Base-by-base conservation (phyloP, 2,797 vertebrate species). In the Aphelocoma californica region DNA sequence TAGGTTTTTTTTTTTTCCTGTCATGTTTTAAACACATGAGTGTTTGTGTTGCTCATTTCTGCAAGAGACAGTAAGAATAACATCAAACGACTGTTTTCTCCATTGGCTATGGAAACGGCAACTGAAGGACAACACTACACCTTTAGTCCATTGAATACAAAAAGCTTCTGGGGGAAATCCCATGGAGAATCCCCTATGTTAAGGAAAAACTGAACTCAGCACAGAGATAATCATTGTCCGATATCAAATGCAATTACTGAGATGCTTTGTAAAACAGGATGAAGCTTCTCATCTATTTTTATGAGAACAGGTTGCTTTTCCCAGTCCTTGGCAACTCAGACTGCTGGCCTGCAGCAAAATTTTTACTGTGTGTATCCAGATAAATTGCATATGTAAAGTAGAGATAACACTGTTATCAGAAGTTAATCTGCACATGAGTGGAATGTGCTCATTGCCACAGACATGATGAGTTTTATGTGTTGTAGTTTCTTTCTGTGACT, bases 31-130 rank as follows among this genome's bases (percentile, higher is more conserved):
- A 81, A 48, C 9, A 40, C 19, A 12, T 38, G 42, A 53, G 36
- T 0, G 1, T 60, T 67, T 28, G 3, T 6, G 70, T 71, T 32
- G 4, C 3, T 2, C 19, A 24, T 78, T 77, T 89, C 26, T 47
- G 5, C 32, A 53, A 48, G 38, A 47, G 31, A 56, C 6, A 25
- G 13, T 42, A 74, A 56, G 6, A 10, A 14, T 36, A 20, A 31
- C 0, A 0, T 42, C 58, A 61, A 40, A 8, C 5, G 25, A 6
- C 16, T 32, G 2, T 32, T 45, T 7, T 23, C 26, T 65, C 24
- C 8, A 6, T 48, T 45, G 4, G 5, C 16, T 42, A 71, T 40
- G 31, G 15, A 42, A 2, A n/a, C 5, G 8, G 1, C 12, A 94
- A 60, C 13, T 70, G 60, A 83, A 50, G 16, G 14, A 29, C 18